Evolutionary conservation across 1,140 invertebrate genomes (phyloP), one percentile per base, ranked within the genome.

Genomic region (Mesaphorura yosii): DNA sequence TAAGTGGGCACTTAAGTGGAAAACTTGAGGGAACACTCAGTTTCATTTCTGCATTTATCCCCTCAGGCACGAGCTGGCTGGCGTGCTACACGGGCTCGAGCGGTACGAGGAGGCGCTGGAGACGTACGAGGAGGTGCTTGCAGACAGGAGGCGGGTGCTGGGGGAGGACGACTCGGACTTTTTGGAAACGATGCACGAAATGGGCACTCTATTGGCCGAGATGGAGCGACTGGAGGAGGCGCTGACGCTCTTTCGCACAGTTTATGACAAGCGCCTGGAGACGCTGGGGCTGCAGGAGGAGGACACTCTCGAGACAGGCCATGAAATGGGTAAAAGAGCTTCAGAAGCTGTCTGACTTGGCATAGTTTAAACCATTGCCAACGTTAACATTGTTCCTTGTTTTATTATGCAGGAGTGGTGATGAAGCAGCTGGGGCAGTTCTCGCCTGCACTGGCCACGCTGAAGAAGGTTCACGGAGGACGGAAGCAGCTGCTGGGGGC

Each of bases 61-160:
- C n/a, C n/a, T n/a, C 63, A 19, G 37, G 42, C 42, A 40, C 53
- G 37, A 51, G 17, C 59, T 67, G 20, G 63, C 58, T 37, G 53
- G 60, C 28, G 47, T 65, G 22, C 50, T 66, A 15, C 40, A 55
- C 39, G 57, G 50, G 17, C 42, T 53, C 22, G 57, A 50, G 1
- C 62, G 56, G 48, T 48, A 64, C 52, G 50, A 64, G 15, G 64
- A 68, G 55, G 66, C 66, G 4, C 58, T 66, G 7, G 26, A 47
- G 26, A 52, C 65, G 4, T 59, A 55, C 48, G 22, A 51, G 48
- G 58, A 63, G 39, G 51, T 68, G 39, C 54, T 57, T 19, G 50
- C 48, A 19, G 57, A 59, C 15, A 51, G 59, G 17, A 63, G 53
- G 31, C 50, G 51, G 41, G 48, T 59, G 19, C 45, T 68, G 26